Conservation (phyloP, 2,797 vertebrate genomes). For the Melanotaenia maccullochi region DNA sequence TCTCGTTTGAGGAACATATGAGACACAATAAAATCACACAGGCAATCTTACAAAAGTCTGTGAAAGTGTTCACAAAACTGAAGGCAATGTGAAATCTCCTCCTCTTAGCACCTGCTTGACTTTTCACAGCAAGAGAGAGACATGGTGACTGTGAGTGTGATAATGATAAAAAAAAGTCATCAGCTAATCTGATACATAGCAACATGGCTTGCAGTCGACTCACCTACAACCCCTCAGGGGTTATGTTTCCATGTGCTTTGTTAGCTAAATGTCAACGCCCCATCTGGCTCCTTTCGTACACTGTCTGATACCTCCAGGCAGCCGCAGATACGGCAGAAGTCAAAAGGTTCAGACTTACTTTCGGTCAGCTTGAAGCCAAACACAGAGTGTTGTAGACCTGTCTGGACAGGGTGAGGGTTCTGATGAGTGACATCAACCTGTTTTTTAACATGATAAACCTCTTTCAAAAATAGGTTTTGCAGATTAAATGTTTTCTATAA, state of each 20-base stretch:
- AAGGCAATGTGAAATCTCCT: conserved; percentile 19
- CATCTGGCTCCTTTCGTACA: conserved; percentile 62
- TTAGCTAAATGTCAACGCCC: conserved; percentile 76
- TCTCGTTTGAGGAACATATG: no score
- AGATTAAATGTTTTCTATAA: neutral
- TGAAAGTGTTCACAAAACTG: conserved; percentile 31
- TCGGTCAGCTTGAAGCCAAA: conserved; percentile 40
- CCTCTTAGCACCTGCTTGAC: conserved; percentile 30
- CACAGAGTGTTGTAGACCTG: conserved; percentile 17
- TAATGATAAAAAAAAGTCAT: conserved; percentile 67
- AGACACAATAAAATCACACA: conserved; percentile 1
- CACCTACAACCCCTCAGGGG: conserved; percentile 61
- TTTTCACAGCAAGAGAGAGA: conserved; percentile 32
- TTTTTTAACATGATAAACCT: conserved; percentile 4
- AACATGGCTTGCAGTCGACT: conserved; percentile 61
- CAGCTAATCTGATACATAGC: conserved; percentile 71
- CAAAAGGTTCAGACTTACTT: conserved; percentile 43
- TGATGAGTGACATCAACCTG: conserved; percentile 9
- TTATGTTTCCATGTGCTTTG: conserved; percentile 63
- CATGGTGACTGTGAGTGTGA: conserved; percentile 48
- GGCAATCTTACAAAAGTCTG: conserved; percentile 10
- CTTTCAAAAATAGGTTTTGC: neutral
- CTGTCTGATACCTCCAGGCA: conserved; percentile 57
- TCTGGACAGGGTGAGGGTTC: conserved; percentile 15
- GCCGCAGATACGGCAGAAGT: conserved; percentile 50